Percentiles rank a stretch among this genome's conserved stretches.
phyloP scores from a whole-genome alignment of 2,113 vertebrate species.

The Myiagra hebetior region DNA sequence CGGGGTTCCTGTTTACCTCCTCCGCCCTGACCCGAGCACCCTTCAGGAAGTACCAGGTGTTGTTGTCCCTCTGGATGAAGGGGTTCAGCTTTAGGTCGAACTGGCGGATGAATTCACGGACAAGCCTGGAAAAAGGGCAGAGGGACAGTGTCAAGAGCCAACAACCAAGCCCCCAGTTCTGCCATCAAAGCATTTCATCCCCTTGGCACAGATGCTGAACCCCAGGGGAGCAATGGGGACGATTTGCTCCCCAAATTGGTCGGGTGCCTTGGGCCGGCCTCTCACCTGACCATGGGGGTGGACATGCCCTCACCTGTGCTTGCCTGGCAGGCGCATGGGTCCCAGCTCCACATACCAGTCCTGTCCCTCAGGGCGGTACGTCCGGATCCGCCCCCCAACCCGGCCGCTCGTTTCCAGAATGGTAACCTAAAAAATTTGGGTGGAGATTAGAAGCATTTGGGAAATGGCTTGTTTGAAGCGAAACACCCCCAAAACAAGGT shows the following conservation, averaged over 20 bases:
- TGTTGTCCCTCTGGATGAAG: not conserved
- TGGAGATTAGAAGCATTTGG: rapidly evolving
- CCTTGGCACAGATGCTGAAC: no score
- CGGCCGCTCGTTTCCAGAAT: not conserved
- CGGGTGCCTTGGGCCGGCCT: not conserved
- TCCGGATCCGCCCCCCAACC: not conserved
- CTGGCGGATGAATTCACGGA: not conserved
- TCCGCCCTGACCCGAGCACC: rapidly evolving
- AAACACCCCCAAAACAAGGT: not conserved
- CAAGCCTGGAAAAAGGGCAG: not conserved
- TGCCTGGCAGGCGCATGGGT: not conserved
- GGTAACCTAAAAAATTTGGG: not conserved
- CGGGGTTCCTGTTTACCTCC: not conserved
- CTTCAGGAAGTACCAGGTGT: not conserved
- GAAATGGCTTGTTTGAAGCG: rapidly evolving
- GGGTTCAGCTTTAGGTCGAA: not conserved
- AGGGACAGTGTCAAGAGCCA: rapidly evolving
- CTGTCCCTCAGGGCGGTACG: rapidly evolving
- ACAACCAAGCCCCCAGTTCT: rapidly evolving
- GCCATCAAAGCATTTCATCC: rapidly evolving
- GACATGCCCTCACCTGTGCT: not conserved
- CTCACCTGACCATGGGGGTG: rapidly evolving
- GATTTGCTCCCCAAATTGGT: rapidly evolving
- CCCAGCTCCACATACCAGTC: slow-evolving; percentile 41
- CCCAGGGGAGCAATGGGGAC: rapidly evolving